These are phyloP conservation scores for Cercocebus atys DNA, from an alignment of 2,113 vertebrate genomes.

Conservation along the genomic window DNA sequence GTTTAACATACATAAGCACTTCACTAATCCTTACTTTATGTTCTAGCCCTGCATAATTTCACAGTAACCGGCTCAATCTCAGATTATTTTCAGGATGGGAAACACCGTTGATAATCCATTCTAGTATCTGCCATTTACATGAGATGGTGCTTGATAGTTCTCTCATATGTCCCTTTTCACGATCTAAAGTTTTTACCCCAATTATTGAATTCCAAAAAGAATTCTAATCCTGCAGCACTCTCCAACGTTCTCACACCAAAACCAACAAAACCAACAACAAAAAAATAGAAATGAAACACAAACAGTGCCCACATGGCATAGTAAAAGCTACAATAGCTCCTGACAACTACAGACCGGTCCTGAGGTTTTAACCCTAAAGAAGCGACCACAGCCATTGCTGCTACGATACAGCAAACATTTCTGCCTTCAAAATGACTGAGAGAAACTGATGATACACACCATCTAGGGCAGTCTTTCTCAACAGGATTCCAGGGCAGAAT, in stretches of 20 bases:
- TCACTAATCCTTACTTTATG: background rate
- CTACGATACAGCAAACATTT: background rate
- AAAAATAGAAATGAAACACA: background rate
- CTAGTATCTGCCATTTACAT: background rate
- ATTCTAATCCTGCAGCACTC: background rate
- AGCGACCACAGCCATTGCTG: background rate
- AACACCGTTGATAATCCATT: background rate
- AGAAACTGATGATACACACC: conserved; percentile 38
- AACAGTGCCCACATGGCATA: conserved; percentile 80
- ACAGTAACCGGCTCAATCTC: background rate
- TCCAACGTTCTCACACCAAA: background rate
- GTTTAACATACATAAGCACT: background rate
- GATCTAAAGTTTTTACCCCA: background rate
- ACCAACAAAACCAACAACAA: background rate
- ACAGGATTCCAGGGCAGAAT: background rate
- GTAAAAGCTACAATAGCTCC: conserved; percentile 79
- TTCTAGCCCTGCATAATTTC: background rate
- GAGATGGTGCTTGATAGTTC: background rate
- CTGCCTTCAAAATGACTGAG: background rate
- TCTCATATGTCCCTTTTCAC: background rate
- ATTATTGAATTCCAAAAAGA: conserved; percentile 31
- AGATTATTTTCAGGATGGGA: conserved; percentile 8
- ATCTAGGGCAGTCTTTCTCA: background rate
- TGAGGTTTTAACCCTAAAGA: conserved; percentile 34
- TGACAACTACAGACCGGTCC: conserved; percentile 74